Percentiles rank a stretch among this genome's conserved stretches.
These are phyloP conservation scores for Heterochromis multidens DNA, from an alignment of 2,113 vertebrate genomes.

Conservation along the genomic window DNA sequence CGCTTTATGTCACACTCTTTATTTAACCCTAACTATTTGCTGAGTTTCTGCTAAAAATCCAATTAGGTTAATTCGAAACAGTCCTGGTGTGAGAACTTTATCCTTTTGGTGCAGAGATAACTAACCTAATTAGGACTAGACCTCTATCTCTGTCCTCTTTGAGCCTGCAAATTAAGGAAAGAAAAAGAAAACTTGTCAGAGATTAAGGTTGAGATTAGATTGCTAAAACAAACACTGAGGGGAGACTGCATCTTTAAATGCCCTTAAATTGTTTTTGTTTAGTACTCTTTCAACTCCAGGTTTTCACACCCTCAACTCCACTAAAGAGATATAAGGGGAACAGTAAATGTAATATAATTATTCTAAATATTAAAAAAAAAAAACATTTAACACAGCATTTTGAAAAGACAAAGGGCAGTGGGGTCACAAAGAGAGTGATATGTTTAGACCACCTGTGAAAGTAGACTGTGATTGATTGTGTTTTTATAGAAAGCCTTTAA, in stretches of 20 bases:
- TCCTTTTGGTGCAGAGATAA: slow-evolving; percentile 74
- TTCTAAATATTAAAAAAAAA: background rate
- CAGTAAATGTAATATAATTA: background rate
- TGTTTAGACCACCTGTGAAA: slow-evolving; percentile 70
- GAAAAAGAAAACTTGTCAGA: slow-evolving; percentile 63
- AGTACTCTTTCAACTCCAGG: slow-evolving; percentile 26
- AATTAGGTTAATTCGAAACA: slow-evolving; percentile 78
- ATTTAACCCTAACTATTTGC: slow-evolving; percentile 71
- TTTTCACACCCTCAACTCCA: slow-evolving; percentile 46
- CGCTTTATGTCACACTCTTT: slow-evolving; percentile 58
- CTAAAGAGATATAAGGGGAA: slow-evolving; percentile 56
- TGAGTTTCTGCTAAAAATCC: slow-evolving; percentile 74
- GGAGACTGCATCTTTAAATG: slow-evolving; percentile 52
- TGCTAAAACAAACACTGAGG: slow-evolving; percentile 62
- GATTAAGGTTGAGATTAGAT: slow-evolving; percentile 75
- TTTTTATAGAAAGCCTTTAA: slow-evolving; percentile 55
- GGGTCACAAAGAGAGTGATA: slow-evolving; percentile 51
- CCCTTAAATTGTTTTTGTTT: slow-evolving; percentile 54
- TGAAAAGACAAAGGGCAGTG: background rate
- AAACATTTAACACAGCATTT: background rate
- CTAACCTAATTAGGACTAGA: slow-evolving; percentile 77
- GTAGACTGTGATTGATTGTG: slow-evolving; percentile 75
- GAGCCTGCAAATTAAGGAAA: slow-evolving; percentile 70
- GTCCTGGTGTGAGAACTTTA: slow-evolving; percentile 68
- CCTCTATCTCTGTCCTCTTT: slow-evolving; percentile 63